Percentiles rank a stretch among this genome's conserved stretches.
Conservation (phyloP, 2,888 invertebrate species). For the Linnaemya tessellans region DNA sequence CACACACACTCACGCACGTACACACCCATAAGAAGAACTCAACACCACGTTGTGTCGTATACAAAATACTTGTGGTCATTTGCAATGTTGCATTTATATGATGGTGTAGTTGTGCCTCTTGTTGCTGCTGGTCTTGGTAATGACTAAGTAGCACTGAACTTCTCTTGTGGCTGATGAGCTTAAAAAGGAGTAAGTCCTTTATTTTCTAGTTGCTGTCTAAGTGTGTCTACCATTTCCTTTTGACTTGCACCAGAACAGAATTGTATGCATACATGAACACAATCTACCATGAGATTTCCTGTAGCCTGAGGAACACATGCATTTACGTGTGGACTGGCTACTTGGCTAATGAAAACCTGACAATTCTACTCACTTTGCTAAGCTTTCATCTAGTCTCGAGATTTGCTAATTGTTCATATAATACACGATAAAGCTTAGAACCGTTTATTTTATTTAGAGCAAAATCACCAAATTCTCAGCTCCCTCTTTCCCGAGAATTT, state of each 20-base stretch:
- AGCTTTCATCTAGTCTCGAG: no score
- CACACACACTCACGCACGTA: not conserved
- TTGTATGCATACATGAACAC: slow-evolving; percentile 9
- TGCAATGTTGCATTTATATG: slow-evolving; percentile 30
- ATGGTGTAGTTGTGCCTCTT: slow-evolving; percentile 10
- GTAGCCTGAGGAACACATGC: not conserved
- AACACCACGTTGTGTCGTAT: slow-evolving; percentile 37
- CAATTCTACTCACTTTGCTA: not conserved
- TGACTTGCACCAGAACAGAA: slow-evolving; percentile 8
- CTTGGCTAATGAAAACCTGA: not conserved
- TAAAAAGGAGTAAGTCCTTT: slow-evolving; percentile 42
- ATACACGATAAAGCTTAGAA: no score
- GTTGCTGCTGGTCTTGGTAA: slow-evolving; percentile 1
- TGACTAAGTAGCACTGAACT: slow-evolving; percentile 11
- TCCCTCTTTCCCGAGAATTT: no score
- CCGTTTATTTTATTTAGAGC: no score
- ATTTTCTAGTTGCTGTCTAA: not conserved
- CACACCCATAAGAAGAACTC: slow-evolving; percentile 7
- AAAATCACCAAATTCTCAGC: no score
- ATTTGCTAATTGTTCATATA: no score
- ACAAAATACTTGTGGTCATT: slow-evolving; percentile 62
- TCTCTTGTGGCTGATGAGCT: slow-evolving; percentile 41
- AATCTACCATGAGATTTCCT: not conserved
- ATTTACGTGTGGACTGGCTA: no score
- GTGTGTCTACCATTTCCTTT: slow-evolving; percentile 7